Conservation (phyloP, 2,888 invertebrate genomes). For the Tromatobia lineatoria region DNA sequence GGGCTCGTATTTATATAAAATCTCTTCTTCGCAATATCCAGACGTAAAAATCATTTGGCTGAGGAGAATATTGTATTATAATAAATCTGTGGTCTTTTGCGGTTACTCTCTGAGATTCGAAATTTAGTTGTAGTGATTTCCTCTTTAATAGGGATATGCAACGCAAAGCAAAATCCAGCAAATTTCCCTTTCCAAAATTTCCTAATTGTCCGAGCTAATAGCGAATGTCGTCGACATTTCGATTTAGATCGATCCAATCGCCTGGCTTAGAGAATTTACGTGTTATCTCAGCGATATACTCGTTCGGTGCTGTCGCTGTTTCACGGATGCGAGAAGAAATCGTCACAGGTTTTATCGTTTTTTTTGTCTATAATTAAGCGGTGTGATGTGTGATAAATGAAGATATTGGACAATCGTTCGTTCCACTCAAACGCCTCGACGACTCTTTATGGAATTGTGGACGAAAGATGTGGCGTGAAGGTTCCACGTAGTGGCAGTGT, state of each 20-base stretch:
- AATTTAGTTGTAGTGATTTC: slow-evolving; percentile 11
- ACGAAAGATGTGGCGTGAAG: slow-evolving; percentile 64
- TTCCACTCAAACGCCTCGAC: slow-evolving; percentile 56
- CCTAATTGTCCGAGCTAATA: slow-evolving; percentile 17
- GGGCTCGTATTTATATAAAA: slow-evolving; percentile 57
- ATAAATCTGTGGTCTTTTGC: slow-evolving; percentile 30
- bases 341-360: slow-evolving; percentile 22
- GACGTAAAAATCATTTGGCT: slow-evolving; percentile 60
- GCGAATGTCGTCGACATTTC: slow-evolving; percentile 36
- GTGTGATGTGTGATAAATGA: slow-evolving; percentile 52
- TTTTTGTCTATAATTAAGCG: slow-evolving; percentile 49
- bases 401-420: slow-evolving; percentile 60
- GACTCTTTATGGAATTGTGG: slow-evolving; percentile 49
- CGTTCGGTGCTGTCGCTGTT: slow-evolving; percentile 1
- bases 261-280: slow-evolving; percentile 15
- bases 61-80: slow-evolving; percentile 27
- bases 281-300: slow-evolving; percentile 18
- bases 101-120: slow-evolving; percentile 11
- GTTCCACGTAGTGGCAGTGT: slow-evolving; percentile 74
- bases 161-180: slow-evolving; percentile 39
- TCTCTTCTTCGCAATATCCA: slow-evolving; percentile 28
- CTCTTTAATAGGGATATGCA: slow-evolving; percentile 10
- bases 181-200: slow-evolving; percentile 24
- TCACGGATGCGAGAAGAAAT: slow-evolving; percentile 51
- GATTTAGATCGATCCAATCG: slow-evolving; percentile 12